Evolutionary conservation across 2,113 vertebrate genomes (phyloP).

Genomic region (Mungos mungo): DNA sequence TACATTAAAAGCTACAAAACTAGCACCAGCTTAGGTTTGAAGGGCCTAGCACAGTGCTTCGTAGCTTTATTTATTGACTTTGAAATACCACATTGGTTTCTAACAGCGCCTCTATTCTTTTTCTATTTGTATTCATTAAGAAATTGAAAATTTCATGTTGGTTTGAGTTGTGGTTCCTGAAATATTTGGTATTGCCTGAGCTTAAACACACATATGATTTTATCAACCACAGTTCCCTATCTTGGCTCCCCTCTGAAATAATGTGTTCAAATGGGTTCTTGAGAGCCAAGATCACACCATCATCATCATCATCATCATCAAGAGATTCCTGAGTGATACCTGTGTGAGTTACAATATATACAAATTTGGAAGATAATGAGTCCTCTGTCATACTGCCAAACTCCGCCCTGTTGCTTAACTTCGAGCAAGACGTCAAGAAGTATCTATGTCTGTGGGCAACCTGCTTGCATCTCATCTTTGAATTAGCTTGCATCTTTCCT

Average conservation of each 20-base stretch:
- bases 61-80: background rate
- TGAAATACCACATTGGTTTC: background rate
- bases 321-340: background rate
- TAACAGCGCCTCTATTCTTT: background rate
- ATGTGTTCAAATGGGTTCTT: background rate
- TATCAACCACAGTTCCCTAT: background rate
- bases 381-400: background rate
- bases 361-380: background rate
- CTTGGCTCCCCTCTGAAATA: background rate
- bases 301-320: background rate
- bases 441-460: background rate
- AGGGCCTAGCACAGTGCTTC: background rate
- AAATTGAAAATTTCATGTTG: background rate
- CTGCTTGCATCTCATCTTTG: background rate
- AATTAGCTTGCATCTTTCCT: background rate
- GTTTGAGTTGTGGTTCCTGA: background rate
- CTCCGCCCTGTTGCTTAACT: background rate
- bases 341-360: background rate
- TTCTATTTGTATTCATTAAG: background rate
- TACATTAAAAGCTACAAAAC: background rate
- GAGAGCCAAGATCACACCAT: background rate
- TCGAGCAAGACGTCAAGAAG: background rate
- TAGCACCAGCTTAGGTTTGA: background rate
- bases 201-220: background rate
- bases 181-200: background rate